Evolutionary conservation across 2,797 vertebrate species (phyloP), one percentile per base, ranked within the genome.

Genomic region (Tachyglossus aculeatus): DNA sequence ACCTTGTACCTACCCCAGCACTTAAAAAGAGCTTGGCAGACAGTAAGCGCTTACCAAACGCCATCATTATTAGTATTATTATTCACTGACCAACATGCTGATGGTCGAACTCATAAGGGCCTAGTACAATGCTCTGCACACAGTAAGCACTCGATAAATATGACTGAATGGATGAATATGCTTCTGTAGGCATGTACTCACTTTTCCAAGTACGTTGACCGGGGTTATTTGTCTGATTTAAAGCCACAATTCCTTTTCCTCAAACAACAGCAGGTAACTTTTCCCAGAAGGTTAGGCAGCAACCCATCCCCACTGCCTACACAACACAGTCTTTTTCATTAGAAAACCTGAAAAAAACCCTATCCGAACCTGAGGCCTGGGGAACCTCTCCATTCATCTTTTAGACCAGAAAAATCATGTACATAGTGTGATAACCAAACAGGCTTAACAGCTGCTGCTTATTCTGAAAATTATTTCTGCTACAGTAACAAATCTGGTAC

Each of bases 401-500:
- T 64, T 32, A 76, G 56, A 64, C 47, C 74, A 6, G 58, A 86
- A 89, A n/a, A 78, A 74, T 21, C 36, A 75, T 19, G 71, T 57
- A 34, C 47, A 63, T 47, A 67, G 70, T 74, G 44, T 31, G 62
- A 85, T 69, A 82, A 77, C 10, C 52, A 40, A 38, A 60, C 1
- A 69, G 69, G 40, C 74, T 76, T 38, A 64, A 29, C 56, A 81
- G 70, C 71, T 86, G 77, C 41, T 74, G 78, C 10, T 12, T 77
- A 66, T 68, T 87, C 77, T 73, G 40, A 75, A 82, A 85, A 73
- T 74, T 19, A 79, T 75, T 81, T 86, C 39, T 57, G 33, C 65
- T 78, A 75, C 6, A 82, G 81, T 83, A 91, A 86, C 37, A 84
- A 85, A 91, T 81, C 79, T 77, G 71, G 59, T 77, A 82, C 39